Conservation (phyloP, 2,797 vertebrate genomes). For the Champsocephalus esox region DNA sequence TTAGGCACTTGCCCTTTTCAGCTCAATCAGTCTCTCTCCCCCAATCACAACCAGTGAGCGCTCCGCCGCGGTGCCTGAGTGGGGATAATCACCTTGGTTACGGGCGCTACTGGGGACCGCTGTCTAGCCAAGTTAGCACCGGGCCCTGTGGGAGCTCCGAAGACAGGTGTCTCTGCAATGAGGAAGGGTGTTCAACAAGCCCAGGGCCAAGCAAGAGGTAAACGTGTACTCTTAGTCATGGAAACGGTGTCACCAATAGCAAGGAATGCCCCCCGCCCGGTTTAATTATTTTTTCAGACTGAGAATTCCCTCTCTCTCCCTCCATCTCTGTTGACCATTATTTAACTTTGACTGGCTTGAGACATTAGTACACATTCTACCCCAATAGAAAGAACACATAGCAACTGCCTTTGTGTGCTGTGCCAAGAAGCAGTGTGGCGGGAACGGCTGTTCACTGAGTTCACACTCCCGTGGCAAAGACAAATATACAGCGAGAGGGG, state of each 20-base stretch:
- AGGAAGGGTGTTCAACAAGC: slow-evolving; percentile 78
- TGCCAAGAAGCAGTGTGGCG: slow-evolving; percentile 33
- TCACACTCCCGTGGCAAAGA: slow-evolving; percentile 59
- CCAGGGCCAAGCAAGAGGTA: slow-evolving; percentile 53
- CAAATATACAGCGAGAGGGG: slow-evolving; percentile 63
- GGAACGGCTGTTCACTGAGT: slow-evolving; percentile 61
- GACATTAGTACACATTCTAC: slow-evolving; percentile 43
- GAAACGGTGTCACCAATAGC: slow-evolving; percentile 70
- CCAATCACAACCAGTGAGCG: slow-evolving; percentile 71
- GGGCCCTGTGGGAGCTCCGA: slow-evolving; percentile 58
- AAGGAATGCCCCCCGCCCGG: slow-evolving; percentile 71
- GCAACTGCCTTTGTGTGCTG: slow-evolving; percentile 29
- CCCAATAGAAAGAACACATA: slow-evolving; percentile 43
- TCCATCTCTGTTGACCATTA: slow-evolving; percentile 11
- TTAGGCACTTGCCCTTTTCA: slow-evolving; percentile 77
- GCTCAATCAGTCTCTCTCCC: slow-evolving; percentile 77
- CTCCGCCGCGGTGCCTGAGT: slow-evolving; percentile 58
- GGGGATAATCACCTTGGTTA: slow-evolving; percentile 82
- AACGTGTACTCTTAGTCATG: slow-evolving; percentile 78
- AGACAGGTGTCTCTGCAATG: slow-evolving; percentile 76
- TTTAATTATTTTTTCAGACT: slow-evolving; percentile 49
- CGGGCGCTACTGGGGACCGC: slow-evolving; percentile 61
- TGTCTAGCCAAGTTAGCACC: slow-evolving; percentile 70
- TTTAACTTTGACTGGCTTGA: slow-evolving; percentile 52
- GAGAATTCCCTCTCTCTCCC: slow-evolving; percentile 13